Conservation (phyloP, 2,797 vertebrate species). For the Crenichthys baileyi region DNA sequence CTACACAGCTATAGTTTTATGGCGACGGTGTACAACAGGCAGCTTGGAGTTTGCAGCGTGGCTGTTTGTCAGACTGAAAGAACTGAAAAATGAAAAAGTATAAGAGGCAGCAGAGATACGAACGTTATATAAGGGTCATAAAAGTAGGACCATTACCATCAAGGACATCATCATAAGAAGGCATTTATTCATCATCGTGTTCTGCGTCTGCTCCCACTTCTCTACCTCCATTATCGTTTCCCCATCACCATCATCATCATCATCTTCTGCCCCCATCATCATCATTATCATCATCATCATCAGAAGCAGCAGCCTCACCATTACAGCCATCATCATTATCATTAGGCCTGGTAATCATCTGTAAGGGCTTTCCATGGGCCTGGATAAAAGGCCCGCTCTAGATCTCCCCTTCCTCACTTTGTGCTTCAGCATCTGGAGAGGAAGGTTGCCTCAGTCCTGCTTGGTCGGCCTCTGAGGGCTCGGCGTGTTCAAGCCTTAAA, state of each 20-base stretch:
- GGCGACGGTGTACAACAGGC: not conserved
- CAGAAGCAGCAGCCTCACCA: conserved; percentile 75
- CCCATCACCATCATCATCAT: conserved; percentile 78
- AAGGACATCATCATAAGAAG: conserved; percentile 82
- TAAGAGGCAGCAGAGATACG: conserved; percentile 71
- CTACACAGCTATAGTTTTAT: not conserved
- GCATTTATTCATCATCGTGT: conserved; percentile 78
- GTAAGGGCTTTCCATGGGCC: conserved; percentile 74
- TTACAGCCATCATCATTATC: conserved; percentile 88
- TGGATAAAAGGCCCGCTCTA: conserved; percentile 76
- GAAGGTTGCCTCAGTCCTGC: conserved; percentile 33
- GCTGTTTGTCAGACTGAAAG: conserved; percentile 69
- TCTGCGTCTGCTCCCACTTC: conserved; percentile 59
- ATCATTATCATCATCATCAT: conserved; percentile 68
- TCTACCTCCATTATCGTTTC: conserved; percentile 70
- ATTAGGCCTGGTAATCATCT: conserved; percentile 85
- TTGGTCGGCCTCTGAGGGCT: conserved; percentile 1
- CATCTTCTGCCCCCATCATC: conserved; percentile 73
- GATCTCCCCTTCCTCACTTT: conserved; percentile 67
- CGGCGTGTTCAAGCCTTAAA: not conserved
- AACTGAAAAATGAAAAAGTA: conserved; percentile 73
- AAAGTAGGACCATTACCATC: conserved; percentile 84
- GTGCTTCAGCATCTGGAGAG: conserved; percentile 46
- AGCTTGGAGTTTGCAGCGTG: conserved; percentile 57
- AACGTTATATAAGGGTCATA: conserved; percentile 82